Percentiles rank a stretch among this genome's conserved stretches.
These are phyloP conservation scores for Spodoptera picta DNA, from an alignment of 2,888 invertebrate species.

Conservation along the genomic window DNA sequence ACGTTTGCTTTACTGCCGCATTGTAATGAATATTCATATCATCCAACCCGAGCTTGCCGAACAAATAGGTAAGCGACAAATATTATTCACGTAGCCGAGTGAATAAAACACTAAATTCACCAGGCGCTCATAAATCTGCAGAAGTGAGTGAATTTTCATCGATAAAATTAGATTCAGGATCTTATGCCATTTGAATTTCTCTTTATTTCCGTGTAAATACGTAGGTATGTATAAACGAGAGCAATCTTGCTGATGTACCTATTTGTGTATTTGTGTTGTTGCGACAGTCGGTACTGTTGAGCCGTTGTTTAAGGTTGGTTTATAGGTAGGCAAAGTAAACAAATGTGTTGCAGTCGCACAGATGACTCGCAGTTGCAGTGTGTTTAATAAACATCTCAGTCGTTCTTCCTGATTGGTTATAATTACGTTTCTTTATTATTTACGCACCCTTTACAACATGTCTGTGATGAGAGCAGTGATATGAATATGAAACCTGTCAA, in stretches of 20 bases:
- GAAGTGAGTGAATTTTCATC: constrained; percentile 51
- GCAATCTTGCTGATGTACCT: neutral
- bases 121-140: constrained; percentile 50
- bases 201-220: constrained; percentile 10
- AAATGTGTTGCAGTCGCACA: constrained; percentile 67
- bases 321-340: constrained; percentile 64
- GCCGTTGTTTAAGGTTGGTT: constrained; percentile 49
- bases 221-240: neutral
- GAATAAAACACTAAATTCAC: constrained; percentile 61
- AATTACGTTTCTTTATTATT: constrained; percentile 57
- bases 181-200: constrained; percentile 7
- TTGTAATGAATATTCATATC: constrained; percentile 72
- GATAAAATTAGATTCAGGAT: constrained; percentile 51
- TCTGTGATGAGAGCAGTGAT: constrained; percentile 65
- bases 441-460: constrained; percentile 60
- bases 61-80: constrained; percentile 61
- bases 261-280: constrained; percentile 14
- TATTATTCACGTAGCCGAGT: constrained; percentile 57
- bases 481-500: constrained; percentile 64
- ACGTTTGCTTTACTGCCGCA: constrained; percentile 64
- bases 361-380: constrained; percentile 72
- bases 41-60: constrained; percentile 60
- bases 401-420: constrained; percentile 63
- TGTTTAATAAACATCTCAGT: constrained; percentile 78
- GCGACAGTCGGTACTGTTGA: constrained; percentile 25